Conservation (phyloP, 2,888 invertebrate genomes). For the Netelia virgata region DNA sequence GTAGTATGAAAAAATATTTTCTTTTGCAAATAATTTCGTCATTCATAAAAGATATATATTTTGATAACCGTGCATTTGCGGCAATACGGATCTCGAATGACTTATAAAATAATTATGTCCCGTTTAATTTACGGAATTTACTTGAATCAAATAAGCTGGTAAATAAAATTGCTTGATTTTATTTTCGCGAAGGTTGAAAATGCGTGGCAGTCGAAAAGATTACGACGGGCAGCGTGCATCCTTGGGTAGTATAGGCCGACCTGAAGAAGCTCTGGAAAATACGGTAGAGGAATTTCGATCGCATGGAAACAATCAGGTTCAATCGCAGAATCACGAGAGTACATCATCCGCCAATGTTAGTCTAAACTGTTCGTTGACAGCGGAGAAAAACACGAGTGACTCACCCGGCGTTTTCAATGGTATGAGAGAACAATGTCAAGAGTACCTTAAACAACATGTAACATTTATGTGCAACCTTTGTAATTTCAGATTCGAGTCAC, state of each 20-base stretch:
- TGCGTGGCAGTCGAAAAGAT: constrained; percentile 70
- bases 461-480: constrained; percentile 11
- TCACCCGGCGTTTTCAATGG: constrained; percentile 71
- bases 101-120: no score
- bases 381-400: constrained; percentile 73
- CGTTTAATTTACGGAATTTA: no score
- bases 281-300: constrained; percentile 81
- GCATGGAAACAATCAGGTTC: constrained; percentile 63
- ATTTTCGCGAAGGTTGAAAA: constrained; percentile 72
- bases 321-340: constrained; percentile 41
- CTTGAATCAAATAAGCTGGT: no score
- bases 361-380: constrained; percentile 69
- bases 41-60: no score
- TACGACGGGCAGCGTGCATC: constrained; percentile 74
- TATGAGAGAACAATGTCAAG: constrained; percentile 37
- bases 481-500: constrained; percentile 71
- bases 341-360: constrained; percentile 36
- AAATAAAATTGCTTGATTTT: constrained; percentile 73
- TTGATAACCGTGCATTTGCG: no score
- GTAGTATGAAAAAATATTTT: no score
- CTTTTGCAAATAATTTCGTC: no score
- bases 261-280: constrained; percentile 79
- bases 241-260: constrained; percentile 71
- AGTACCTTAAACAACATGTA: neutral
- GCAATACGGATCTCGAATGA: no score